Evolutionary conservation across 2,888 invertebrate species (phyloP), one percentile per base, ranked within the genome.

Genomic region (Steinernema hermaphroditum): DNA sequence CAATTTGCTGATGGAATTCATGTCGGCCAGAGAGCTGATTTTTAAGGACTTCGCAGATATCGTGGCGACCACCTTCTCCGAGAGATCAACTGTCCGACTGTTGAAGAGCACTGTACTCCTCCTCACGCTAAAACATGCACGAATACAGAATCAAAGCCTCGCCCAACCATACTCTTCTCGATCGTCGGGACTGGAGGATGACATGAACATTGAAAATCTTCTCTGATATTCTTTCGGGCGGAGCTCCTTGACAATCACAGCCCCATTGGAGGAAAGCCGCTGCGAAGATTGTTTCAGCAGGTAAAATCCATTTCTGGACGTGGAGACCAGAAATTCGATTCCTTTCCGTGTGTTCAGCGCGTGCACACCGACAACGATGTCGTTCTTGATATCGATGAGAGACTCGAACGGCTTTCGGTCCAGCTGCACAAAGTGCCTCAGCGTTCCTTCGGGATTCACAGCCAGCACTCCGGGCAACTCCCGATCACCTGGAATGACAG

Each of bases 281-380:
- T 54, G 54, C 12, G 54, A 54, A 27, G 54, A 8, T 4, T 2
- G 54, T 24, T 54, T 22, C 22, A 54, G 6, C 27, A 54, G 22
- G 27, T 54, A 54, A 27, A 54, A 54, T 24, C 54, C 54, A 27
- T 27, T 54, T 27, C 54, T 54, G 6, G 54, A 54, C 4, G 24
- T 54, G 2, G 54, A 27, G 27, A 54, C 14, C 24, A 54, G 27
- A 27, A 54, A 54, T 6, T 27, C 2, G 24, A 54, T 22, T 6
- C 54, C 54, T 14, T 27, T 16, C 6, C 4, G 12, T 6, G 54
- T 54, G 54, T 54, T 54, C 24, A 54, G 27, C 22, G 27, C 2
- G 54, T 54, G 54, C 2, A 54, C 54, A 6, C 54, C 54, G 27
- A 54, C 54, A 8, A 54, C 54, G 19, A 54, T 54, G 54, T 54